Evolutionary conservation across 1,140 invertebrate species (phyloP), one percentile per base, ranked within the genome.

Genomic region (Cherax quadricarinatus): DNA sequence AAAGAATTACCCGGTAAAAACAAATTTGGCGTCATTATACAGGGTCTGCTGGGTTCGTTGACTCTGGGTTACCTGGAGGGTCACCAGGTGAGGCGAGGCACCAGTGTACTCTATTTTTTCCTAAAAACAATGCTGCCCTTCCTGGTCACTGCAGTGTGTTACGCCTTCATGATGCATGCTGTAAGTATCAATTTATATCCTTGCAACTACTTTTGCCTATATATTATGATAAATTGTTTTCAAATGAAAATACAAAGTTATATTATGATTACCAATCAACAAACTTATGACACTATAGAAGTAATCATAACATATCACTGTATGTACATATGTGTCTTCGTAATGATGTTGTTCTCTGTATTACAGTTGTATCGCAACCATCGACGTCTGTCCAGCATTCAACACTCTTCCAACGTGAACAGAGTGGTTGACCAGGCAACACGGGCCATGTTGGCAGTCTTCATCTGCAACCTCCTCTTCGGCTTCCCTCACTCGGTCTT

Each of bases 381-480:
- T 41, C 70, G 30, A 30, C 85, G 73, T n/a, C 48, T 87, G 18
- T 70, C 70, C 18, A 14, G 16, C 5, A 51, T 21, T 24, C 12
- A 75, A 48, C 49, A 73, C 16, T n/a, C 21, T 4, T 0, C 7
- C 16, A 7, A 10, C 5, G 14, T 3, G 4, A 4, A 48, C 85
- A 75, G 48, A 10, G 49, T 18, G 6, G 10, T 53, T 41, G 85
- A 87, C 85, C 70, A 87, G 48, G 85, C 85, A 14, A 78, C 85
- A 0, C 73, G 85, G 14, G 85, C 85, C 10, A 87, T 87, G 70
- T 5, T 87, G n/a, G 85, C 85, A 4, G 85, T 87, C 66, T 87
- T 87, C 48, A n/a, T 87, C 70, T 78, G 73, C 85, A 87, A 78
- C 24, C 70, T 87, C 12, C 30, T 87, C n/a, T 78, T 87, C 16